Percentiles rank a stretch among this genome's conserved stretches.
Evolutionary conservation across 2,888 invertebrate species (phyloP).

Genomic region (Caenorhabditis angaria): DNA sequence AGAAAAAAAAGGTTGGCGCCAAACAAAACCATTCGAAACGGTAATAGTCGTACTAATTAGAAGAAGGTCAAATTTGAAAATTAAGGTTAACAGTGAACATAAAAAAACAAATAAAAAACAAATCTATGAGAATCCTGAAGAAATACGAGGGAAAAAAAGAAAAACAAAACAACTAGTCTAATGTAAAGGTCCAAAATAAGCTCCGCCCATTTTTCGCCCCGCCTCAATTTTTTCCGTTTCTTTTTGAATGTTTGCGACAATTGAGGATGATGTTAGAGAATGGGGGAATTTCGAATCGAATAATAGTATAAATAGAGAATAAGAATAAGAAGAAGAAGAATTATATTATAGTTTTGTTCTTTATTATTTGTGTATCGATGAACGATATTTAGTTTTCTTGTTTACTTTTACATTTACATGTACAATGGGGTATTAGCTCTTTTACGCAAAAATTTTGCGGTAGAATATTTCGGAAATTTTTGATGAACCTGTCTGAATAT

Average conservation of each 20-base stretch:
- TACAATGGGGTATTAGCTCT: constrained; percentile 1
- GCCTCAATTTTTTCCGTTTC: background rate
- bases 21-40: background rate
- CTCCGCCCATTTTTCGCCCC: constrained; percentile 5
- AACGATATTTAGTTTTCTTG: background rate
- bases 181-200: constrained; percentile 5
- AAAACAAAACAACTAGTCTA: background rate
- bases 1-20: background rate
- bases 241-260: constrained; percentile 1
- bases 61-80: constrained; percentile 2
- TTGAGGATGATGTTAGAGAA: constrained; percentile 1
- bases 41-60: background rate
- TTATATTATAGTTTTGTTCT: background rate
- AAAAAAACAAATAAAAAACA: background rate
- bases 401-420: background rate
- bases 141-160: background rate
- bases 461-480: too few species aligned
- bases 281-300: background rate
- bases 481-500: too few species aligned
- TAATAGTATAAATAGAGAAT: too few species aligned
- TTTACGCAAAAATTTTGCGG: too few species aligned
- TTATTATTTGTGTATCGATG: background rate
- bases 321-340: background rate
- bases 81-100: background rate
- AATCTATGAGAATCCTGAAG: background rate